These are phyloP conservation scores for Epistrophe grossulariae DNA, from an alignment of 2,888 invertebrate species.

Conservation along the genomic window DNA sequence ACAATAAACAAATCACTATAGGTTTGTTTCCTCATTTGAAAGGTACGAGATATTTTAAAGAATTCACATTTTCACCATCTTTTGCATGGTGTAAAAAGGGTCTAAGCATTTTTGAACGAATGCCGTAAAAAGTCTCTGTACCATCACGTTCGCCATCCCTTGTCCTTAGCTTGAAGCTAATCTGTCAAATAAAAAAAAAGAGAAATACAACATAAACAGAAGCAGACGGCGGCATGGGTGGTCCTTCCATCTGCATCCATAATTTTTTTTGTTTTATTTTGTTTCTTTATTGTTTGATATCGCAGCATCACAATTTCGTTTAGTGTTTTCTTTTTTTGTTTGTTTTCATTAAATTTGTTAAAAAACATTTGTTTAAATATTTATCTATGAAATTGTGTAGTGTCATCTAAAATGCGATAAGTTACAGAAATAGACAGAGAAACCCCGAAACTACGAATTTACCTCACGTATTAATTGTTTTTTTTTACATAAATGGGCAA, in stretches of 20 bases:
- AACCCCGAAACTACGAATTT: conserved; percentile 44
- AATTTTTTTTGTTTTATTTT: conserved; percentile 42
- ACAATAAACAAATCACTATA: too few relatives aligned
- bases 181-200: conserved; percentile 46
- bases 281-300: conserved; percentile 52
- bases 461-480: conserved; percentile 59
- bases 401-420: conserved; percentile 3
- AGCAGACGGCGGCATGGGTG: conserved; percentile 66
- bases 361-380: conserved; percentile 43
- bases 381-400: neutral
- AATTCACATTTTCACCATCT: too few relatives aligned
- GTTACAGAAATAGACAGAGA: conserved; percentile 30
- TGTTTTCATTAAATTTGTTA: conserved; percentile 49
- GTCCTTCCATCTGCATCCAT: conserved; percentile 40
- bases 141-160: conserved; percentile 16
- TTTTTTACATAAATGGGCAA: conserved; percentile 48
- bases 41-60: too few relatives aligned
- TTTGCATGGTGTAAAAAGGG: too few relatives aligned
- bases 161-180: neutral
- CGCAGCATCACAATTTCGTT: conserved; percentile 6
- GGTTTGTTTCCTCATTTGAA: too few relatives aligned
- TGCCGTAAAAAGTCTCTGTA: too few relatives aligned
- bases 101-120: too few relatives aligned
- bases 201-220: conserved; percentile 27
- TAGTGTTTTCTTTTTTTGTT: conserved; percentile 42